Conservation (phyloP, 2,797 vertebrate genomes). For the Sciaenops ocellatus region DNA sequence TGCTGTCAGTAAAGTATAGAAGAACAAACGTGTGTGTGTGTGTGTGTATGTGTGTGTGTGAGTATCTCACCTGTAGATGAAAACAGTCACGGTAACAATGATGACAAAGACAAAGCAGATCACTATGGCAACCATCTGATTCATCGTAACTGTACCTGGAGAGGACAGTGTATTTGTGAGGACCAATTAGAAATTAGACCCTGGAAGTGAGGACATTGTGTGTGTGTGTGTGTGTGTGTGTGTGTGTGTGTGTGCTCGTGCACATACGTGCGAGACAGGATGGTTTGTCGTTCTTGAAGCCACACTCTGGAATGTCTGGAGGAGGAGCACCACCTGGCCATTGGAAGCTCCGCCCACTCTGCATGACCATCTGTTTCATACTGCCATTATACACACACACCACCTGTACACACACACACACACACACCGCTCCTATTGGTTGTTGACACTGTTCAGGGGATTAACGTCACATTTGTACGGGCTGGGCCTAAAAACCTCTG, state of each 20-base stretch:
- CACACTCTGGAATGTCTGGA: conserved; percentile 88
- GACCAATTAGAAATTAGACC: no score
- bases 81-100: conserved; percentile 87
- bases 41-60: background rate
- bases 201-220: background rate
- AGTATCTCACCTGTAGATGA: conserved; percentile 90
- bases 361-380: conserved; percentile 82
- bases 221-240: background rate
- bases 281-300: conserved; percentile 89
- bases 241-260: conserved; percentile 1
- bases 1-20: background rate
- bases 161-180: background rate
- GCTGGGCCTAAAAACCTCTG: no score
- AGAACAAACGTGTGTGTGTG: background rate
- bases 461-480: no score
- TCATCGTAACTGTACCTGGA: conserved; percentile 87
- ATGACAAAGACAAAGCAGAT: conserved; percentile 89
- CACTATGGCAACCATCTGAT: conserved; percentile 90
- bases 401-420: conserved; percentile 78
- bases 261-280: conserved; percentile 86
- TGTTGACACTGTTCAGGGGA: no score
- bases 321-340: conserved; percentile 89
- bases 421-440: background rate
- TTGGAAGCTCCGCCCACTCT: conserved; percentile 83
- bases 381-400: conserved; percentile 91